A percentile compares a stretch with the other conserved stretches of the same genome.
phyloP scores from a whole-genome alignment of 2,888 invertebrate species.

The Omphaloscelis lunosa region DNA sequence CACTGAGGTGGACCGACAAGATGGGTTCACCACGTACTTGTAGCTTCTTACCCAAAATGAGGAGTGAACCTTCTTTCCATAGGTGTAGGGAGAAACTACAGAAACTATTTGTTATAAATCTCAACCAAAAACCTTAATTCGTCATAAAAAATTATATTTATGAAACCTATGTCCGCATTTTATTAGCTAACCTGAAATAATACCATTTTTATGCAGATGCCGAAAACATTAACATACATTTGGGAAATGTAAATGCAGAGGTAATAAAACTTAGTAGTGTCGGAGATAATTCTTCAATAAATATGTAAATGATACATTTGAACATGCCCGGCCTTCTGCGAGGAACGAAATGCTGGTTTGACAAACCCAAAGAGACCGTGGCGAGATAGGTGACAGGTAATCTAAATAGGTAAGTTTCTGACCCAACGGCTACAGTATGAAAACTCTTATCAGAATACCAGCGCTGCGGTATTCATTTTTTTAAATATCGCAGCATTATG shows the following conservation, averaged over 20 bases:
- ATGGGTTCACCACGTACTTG: too few species aligned
- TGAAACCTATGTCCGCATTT: slow-evolving; percentile 1
- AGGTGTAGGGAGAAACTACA: too few species aligned
- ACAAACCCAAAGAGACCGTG: slow-evolving; percentile 5
- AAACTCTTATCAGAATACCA: too few species aligned
- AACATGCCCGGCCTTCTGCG: background rate
- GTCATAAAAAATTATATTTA: slow-evolving; percentile 14
- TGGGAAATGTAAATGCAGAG: slow-evolving; percentile 26
- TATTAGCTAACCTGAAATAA: slow-evolving; percentile 9
- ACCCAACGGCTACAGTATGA: background rate
- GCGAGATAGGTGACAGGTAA: slow-evolving; percentile 17
- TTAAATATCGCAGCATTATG: too few species aligned
- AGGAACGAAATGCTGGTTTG: background rate
- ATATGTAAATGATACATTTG: slow-evolving; percentile 45
- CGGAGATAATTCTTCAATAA: slow-evolving; percentile 44
- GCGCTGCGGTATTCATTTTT: too few species aligned
- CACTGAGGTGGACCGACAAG: too few species aligned
- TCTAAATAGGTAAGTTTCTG: background rate
- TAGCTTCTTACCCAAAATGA: too few species aligned
- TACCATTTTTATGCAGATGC: slow-evolving; percentile 33
- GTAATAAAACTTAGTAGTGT: slow-evolving; percentile 48
- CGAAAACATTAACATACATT: slow-evolving; percentile 47
- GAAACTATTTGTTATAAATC: background rate
- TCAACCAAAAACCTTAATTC: background rate
- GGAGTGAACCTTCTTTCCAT: too few species aligned